Conservation (phyloP, 1,140 invertebrate genomes). For the Choristoneura fumiferana region DNA sequence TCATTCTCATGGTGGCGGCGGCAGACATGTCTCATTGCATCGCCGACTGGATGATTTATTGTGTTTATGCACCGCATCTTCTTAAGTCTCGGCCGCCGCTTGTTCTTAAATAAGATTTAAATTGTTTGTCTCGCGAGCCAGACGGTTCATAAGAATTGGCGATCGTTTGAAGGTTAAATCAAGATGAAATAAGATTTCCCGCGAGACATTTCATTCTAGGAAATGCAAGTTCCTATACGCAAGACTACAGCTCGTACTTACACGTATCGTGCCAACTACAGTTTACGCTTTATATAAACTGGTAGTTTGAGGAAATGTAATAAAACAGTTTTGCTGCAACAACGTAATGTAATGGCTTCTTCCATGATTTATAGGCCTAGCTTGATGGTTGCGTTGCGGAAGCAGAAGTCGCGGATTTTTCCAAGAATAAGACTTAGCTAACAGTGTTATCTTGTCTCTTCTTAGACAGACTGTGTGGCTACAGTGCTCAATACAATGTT, state of each 20-base stretch:
- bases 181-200: constrained; percentile 6
- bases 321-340: neutral
- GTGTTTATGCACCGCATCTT: constrained; percentile 48
- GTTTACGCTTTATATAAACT: neutral
- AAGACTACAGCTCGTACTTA: neutral
- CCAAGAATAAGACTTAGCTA: neutral
- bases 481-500: neutral
- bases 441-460: neutral
- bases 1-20: constrained; percentile 37
- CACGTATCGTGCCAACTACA: neutral
- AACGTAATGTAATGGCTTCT: neutral
- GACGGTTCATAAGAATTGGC: constrained; percentile 43
- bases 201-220: neutral
- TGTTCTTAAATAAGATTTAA: constrained; percentile 50
- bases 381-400: neutral
- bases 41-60: constrained; percentile 53
- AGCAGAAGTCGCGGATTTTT: neutral
- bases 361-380: neutral
- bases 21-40: constrained; percentile 40
- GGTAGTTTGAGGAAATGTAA: neutral
- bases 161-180: constrained; percentile 60
- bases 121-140: constrained; percentile 50
- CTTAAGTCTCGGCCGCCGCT: constrained; percentile 30
- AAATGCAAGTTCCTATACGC: neutral
- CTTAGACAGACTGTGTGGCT: neutral